These are phyloP conservation scores for Herminia tarsipennalis DNA, from an alignment of 2,888 invertebrate genomes.

Conservation along the genomic window DNA sequence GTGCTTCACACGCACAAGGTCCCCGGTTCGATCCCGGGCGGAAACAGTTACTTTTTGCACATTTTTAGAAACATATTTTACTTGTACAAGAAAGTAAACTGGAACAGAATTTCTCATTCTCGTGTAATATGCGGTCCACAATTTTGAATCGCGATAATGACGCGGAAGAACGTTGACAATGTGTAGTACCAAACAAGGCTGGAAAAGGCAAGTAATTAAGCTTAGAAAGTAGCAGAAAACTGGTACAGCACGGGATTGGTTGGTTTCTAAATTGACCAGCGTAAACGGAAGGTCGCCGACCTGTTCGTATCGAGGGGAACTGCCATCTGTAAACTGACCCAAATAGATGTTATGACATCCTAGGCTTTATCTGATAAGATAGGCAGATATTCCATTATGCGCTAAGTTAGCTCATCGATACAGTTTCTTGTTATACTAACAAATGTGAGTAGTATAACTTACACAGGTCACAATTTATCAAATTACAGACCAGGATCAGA, in stretches of 20 bases:
- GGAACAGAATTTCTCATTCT: slow-evolving; percentile 31
- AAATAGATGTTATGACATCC: slow-evolving; percentile 29
- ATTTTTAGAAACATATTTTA: not conserved
- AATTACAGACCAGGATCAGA: too few species aligned
- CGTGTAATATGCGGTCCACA: slow-evolving; percentile 36
- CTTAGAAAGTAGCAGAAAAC: slow-evolving; percentile 72
- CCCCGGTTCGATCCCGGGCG: slow-evolving; percentile 90
- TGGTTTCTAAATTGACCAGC: slow-evolving; percentile 69
- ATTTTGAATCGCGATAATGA: slow-evolving; percentile 65
- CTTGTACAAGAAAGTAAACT: slow-evolving; percentile 10
- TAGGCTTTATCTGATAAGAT: slow-evolving; percentile 37
- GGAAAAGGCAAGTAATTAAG: slow-evolving; percentile 73
- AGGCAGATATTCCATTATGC: slow-evolving; percentile 5
- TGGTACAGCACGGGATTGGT: slow-evolving; percentile 63
- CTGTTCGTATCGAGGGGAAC: slow-evolving; percentile 39
- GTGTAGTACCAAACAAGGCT: slow-evolving; percentile 63
- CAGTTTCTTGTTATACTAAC: too few species aligned
- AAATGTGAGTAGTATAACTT: too few species aligned
- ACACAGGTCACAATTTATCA: too few species aligned
- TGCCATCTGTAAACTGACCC: slow-evolving; percentile 34
- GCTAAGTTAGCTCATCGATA: not conserved
- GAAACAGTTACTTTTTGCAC: slow-evolving; percentile 72
- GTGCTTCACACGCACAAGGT: slow-evolving; percentile 92
- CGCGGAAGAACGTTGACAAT: slow-evolving; percentile 73
- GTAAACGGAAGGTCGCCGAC: slow-evolving; percentile 56